Base-by-base conservation (phyloP, 1,140 invertebrate genomes). In the Leptinotarsa undecemlineata region DNA sequence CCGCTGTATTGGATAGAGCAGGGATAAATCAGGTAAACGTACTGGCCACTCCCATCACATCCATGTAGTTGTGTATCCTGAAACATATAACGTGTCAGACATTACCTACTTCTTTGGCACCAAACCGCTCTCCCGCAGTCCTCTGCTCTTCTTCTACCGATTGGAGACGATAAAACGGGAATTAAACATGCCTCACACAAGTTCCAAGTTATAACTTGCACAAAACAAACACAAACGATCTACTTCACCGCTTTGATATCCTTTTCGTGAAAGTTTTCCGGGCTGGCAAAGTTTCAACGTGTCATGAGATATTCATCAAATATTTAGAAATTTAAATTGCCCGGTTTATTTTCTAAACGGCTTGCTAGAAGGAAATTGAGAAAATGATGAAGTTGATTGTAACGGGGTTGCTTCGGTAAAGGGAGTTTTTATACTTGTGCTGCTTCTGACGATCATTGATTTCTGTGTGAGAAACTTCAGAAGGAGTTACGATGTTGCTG, bases 311-410 rank as follows among this genome's bases (percentile, higher is more conserved):
- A 64, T 64, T 64, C 62, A 64, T 64, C 23, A 23, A 20, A 64
- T 21, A 64, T 64, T 64, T 64, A 64, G 14, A 26, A 64, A 64
- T 64, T 20, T 64, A 64, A 64, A 64, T 64, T 64, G 62, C 20
- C 0, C 0, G 20, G 62, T 64, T 64, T 64, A 23, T 64, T 23
- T 26, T 23, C 14, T 14, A 15, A 64, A 64, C 62, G n/a, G 51
- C 51, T 57, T 57, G 51, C n/a, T 57, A n/a, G 6, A 4, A 57
- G 51, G 51, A 57, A 57, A 57, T 57, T 57, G 51, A 57, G 17
- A 57, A 57, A 57, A 57, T 57, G 51, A 57, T 57, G 51, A 19
- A 57, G 51, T 42, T 11, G 33, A 42, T 42, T 42, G 33, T 8
- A 11, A 42, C 8, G 8, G 8, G 8, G 33, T 42, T 8, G 33